These are phyloP conservation scores for Drosophila ananassae DNA, from an alignment of 1,140 invertebrate genomes.

Conservation along the genomic window DNA sequence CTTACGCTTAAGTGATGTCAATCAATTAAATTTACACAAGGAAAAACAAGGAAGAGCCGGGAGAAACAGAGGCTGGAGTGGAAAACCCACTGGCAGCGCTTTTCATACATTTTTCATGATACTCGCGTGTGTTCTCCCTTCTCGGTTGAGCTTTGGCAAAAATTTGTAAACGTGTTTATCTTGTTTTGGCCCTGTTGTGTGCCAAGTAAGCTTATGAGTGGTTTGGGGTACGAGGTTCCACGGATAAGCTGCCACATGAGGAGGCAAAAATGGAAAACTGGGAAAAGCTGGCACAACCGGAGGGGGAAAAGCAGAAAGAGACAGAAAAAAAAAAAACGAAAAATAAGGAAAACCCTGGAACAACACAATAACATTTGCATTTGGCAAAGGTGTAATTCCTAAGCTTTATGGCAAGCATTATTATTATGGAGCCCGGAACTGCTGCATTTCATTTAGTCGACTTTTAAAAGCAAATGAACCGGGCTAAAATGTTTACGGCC, in stretches of 20 bases:
- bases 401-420: conserved; percentile 50
- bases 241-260: conserved; percentile 2
- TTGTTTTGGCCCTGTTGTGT: conserved; percentile 24
- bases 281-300: too few relatives aligned
- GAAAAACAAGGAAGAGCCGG: background rate
- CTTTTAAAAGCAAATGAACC: conserved; percentile 9
- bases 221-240: background rate
- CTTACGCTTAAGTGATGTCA: conserved; percentile 70
- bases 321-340: background rate
- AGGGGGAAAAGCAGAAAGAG: background rate
- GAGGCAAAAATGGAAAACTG: background rate
- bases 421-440: conserved; percentile 12
- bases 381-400: conserved; percentile 37
- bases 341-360: background rate
- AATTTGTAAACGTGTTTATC: conserved; percentile 65
- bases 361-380: conserved; percentile 46
- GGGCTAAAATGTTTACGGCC: conserved; percentile 21
- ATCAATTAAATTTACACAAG: conserved; percentile 73
- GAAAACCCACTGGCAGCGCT: conserved; percentile 39
- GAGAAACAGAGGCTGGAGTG: conserved; percentile 6
- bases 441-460: conserved; percentile 26
- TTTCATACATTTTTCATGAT: conserved; percentile 69
- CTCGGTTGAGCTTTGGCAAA: conserved; percentile 8
- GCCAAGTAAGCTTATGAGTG: conserved; percentile 52
- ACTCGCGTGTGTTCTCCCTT: conserved; percentile 21